phyloP scores from a whole-genome alignment of 2,888 invertebrate genomes.

The Anoncus sp. region DNA sequence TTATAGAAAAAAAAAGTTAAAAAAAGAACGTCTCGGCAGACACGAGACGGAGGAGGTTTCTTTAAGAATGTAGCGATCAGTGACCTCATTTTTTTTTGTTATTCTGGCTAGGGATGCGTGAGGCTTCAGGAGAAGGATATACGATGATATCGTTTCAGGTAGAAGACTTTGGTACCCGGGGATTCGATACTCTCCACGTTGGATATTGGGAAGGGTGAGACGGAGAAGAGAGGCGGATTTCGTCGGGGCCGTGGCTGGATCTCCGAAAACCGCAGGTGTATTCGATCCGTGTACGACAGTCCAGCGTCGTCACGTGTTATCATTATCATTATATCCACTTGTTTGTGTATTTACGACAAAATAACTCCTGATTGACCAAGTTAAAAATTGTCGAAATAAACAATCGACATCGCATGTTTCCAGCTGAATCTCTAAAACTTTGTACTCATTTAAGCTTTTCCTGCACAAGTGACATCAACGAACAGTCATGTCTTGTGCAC shows the following conservation, averaged over 20 bases:
- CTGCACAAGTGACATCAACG: not conserved
- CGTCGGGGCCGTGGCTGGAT: constrained; percentile 16
- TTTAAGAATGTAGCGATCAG: constrained; percentile 38
- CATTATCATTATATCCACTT: constrained; percentile 27
- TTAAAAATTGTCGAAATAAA: not conserved
- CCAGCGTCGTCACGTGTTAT: constrained; percentile 5
- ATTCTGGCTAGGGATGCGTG: constrained; percentile 50
- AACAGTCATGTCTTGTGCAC: not conserved
- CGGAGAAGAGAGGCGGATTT: constrained; percentile 32
- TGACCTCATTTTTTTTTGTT: constrained; percentile 59
- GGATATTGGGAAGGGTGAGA: constrained; percentile 37
- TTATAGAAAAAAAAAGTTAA: constrained; percentile 7
- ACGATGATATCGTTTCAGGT: constrained; percentile 49
- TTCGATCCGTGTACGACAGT: constrained; percentile 20
- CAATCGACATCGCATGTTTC: not conserved
- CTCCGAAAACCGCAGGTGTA: constrained; percentile 59
- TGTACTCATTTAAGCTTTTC: constrained; percentile 7
- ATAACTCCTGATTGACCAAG: not conserved
- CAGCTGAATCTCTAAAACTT: not conserved
- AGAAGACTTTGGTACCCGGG: constrained; percentile 37
- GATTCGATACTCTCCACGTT: constrained; percentile 57
- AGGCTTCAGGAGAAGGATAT: constrained; percentile 47
- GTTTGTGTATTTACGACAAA: not conserved
- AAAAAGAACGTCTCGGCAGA: constrained; percentile 12
- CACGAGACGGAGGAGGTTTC: constrained; percentile 33